phyloP scores from a whole-genome alignment of 1,140 invertebrate genomes.

The Andricus grossulariae region DNA sequence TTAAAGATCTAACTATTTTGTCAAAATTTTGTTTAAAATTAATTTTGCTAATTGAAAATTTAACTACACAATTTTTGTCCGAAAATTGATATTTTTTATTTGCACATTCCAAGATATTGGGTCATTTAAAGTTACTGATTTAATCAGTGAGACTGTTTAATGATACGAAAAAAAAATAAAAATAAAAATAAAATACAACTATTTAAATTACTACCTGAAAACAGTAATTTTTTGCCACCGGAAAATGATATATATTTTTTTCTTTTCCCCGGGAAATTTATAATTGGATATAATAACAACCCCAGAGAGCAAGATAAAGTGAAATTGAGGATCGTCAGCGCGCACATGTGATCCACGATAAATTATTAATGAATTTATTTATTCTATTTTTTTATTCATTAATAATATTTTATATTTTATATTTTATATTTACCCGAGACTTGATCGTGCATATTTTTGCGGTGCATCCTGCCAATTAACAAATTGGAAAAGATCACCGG shows the following conservation, averaged over 20 bases:
- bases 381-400: too few relatives aligned
- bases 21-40: too few relatives aligned
- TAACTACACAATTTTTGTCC: too few relatives aligned
- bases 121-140: too few relatives aligned
- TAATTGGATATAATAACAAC: not conserved
- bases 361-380: too few relatives aligned
- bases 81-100: too few relatives aligned
- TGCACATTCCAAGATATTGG: too few relatives aligned
- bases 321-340: not conserved
- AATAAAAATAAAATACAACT: too few relatives aligned
- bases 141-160: too few relatives aligned
- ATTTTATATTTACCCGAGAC: not conserved
- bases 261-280: not conserved
- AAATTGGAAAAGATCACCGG: constrained; percentile 28
- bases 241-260: not conserved
- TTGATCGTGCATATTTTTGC: not conserved
- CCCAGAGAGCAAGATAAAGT: not conserved
- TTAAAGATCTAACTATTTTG: too few relatives aligned
- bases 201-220: not conserved
- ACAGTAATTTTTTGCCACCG: not conserved
- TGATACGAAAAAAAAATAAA: too few relatives aligned
- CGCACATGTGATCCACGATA: not conserved
- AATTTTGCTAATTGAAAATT: too few relatives aligned
- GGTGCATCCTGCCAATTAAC: constrained; percentile 19
- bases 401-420: not conserved